These are phyloP conservation scores for Azorinus chamasolen DNA, from an alignment of 2,888 invertebrate genomes.

Conservation along the genomic window DNA sequence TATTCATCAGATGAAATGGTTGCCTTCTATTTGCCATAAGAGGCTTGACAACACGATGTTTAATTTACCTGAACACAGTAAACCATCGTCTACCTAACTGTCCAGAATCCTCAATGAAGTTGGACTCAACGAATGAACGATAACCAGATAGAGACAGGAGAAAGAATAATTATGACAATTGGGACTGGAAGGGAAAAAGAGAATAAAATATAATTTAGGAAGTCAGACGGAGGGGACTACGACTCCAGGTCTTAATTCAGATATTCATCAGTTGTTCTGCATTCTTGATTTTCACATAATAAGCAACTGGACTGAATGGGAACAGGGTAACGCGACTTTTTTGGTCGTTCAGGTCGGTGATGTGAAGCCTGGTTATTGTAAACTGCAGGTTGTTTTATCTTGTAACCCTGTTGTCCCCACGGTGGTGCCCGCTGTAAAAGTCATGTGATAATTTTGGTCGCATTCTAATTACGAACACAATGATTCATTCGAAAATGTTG, in stretches of 20 bases:
- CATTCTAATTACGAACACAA: neutral
- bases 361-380: conserved; percentile 7
- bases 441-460: neutral
- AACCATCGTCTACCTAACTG: too few species aligned
- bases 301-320: neutral
- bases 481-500: conserved; percentile 1
- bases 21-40: too few species aligned
- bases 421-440: too few species aligned
- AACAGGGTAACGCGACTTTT: neutral
- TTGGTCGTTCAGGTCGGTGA: neutral
- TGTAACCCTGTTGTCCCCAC: neutral
- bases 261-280: neutral
- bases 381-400: neutral
- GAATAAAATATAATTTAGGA: neutral
- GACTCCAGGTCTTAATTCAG: conserved; percentile 3
- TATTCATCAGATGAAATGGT: too few species aligned
- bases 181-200: neutral
- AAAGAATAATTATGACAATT: too few species aligned
- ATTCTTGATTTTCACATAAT: neutral
- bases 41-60: too few species aligned
- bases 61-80: too few species aligned
- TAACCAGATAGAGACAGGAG: too few species aligned
- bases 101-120: too few species aligned
- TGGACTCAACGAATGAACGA: too few species aligned
- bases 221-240: conserved; percentile 15